Base-by-base conservation (phyloP, 2,113 vertebrate genomes). In the Craseonycteris thonglongyai region DNA sequence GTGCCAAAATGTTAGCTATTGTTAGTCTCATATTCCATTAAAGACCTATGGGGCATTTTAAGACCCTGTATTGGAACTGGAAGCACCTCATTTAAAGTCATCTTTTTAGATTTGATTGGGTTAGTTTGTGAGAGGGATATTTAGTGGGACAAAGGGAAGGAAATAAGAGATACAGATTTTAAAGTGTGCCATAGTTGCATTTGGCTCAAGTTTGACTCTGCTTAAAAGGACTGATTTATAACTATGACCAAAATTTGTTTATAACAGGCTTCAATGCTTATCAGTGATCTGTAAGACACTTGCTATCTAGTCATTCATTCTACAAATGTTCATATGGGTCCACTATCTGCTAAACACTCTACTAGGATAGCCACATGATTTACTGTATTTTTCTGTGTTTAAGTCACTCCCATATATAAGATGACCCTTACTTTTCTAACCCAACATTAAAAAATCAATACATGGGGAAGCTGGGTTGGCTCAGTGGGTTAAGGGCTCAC, bases 51-150 rank as follows among this genome's bases (percentile, higher is more conserved):
- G 19, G 38, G 9, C 30, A 88, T 79, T 51, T 0, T 33, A 28
- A 81, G 72, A 1, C 9, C 0, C 13, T n/a, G 0, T 47, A 2
- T 4, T 13, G 78, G 5, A 91, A 6, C 6, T 24, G 6, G 19
- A 82, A 63, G 14, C 0, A 1, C 13, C 15, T 76, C 18, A 56
- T 10, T 79, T 56, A 18, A 71, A 72, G 33, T 6, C 35, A 45
- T 15, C 69, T 8, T 72, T 40, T 71, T 49, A 54, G 28, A 45
- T 45, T 74, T 54, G 16, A 1, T 40, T 59, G 49, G 14, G 22
- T 38, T 71, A n/a, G 14, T 12, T 26, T 66, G 33, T 14, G 5
- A 35, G 14, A 6, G 12, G 61, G 28, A 21, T 59, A 3, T 85
- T 61, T 72, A 18, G 45, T 56, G 35, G 45, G 24, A 12, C 26